Evolutionary conservation across 2,113 vertebrate genomes (phyloP), one percentile per base, ranked within the genome.

Genomic region (Nanorana parkeri): DNA sequence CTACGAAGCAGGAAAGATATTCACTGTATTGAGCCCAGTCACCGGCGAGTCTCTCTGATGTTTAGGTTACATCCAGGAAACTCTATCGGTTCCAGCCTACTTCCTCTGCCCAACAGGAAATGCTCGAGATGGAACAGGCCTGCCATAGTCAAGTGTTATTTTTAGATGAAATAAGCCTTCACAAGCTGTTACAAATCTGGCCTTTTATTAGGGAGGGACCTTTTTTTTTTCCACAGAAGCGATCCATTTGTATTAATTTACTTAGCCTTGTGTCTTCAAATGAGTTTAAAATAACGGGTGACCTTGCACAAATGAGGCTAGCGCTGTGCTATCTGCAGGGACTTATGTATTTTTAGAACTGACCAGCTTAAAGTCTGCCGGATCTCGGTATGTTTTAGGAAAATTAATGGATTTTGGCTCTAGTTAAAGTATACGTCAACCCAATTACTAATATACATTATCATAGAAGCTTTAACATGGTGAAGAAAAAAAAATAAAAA

Each of bases 101-200:
- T 89, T 89, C 87, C 86, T 87, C 85, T 84, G 41, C 1, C 83
- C 86, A 13, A 84, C 89, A 89, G 86, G 85, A 89, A 88, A 85
- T 75, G 86, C 87, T 87, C 80, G 88, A 89, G 89, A 89, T 90
- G 88, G 87, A 86, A 80, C 88, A 81, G 87, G 84, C 77, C 79
- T 78, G 83, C 72, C 83, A 85, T 86, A 86, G 84, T 4, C 41
- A 28, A 32, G 28, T 65, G 47, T 81, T 81, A 82, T 82, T 82
- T 82, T 75, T 82, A 82, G 80, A 75, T 82, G 32, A 66, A 67
- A 67, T 47, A 75, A 58, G 80, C 13, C 61, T 74, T 74, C 74
- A 73, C 26, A 54, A 81, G 61, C 23, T 36, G 47, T 72, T 23
- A 80, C 68, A 47, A 32, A 61, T 72, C 58, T 41, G 28, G 16